Base-by-base conservation (phyloP, 2,888 invertebrate genomes). In the Megaustenia siamemsis region DNA sequence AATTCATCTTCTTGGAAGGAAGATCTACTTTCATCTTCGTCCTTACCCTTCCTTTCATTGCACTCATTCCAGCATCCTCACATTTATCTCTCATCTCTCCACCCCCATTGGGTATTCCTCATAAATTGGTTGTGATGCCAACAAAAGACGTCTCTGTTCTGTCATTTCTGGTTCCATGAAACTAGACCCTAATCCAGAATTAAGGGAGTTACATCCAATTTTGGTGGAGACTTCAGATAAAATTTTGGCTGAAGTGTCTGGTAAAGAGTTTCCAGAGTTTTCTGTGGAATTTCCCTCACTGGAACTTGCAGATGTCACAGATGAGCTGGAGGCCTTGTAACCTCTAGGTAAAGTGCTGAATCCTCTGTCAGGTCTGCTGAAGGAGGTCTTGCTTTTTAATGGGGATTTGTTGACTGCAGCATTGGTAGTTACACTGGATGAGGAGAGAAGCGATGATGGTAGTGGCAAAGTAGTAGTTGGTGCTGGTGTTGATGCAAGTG, bases 71-170 rank as follows among this genome's bases (percentile, higher is more conserved):
- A 28, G 4, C 0, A 10, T 69, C 63, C 35, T 18, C 40, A 15
- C 28, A 35, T 10, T 56, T 60, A 5, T 66, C 75, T 21, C 76
- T 75, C 24, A 49, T 35, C 38, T 84, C 84, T 45, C 63, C 79
- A 18, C 85, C 75, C 2, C 90, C 90, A 79, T 91, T 90, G 0
- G 86, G 86, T 15, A 92, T 92, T 83, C 92, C 75, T 92, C 92
- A 82, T 92, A 92, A 68, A 92, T 92, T 28, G 92, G 92, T 84
- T 92, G 92, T 0, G 90, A 88, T 5, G 92, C 91, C n/a, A 92
- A 82, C 38, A 92, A 80, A 8, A 83, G 84, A 49, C 89, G 75
- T 63, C 91, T 87, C 73, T 90, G 90, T 35, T 91, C 90, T 68
- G 88, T 89, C 53, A 90, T 84, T 38, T 89, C 88, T 4, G 85